A percentile compares a stretch with the other conserved stretches of the same genome.
Evolutionary conservation across 2,797 vertebrate species (phyloP).

Genomic region (Channa striata): DNA sequence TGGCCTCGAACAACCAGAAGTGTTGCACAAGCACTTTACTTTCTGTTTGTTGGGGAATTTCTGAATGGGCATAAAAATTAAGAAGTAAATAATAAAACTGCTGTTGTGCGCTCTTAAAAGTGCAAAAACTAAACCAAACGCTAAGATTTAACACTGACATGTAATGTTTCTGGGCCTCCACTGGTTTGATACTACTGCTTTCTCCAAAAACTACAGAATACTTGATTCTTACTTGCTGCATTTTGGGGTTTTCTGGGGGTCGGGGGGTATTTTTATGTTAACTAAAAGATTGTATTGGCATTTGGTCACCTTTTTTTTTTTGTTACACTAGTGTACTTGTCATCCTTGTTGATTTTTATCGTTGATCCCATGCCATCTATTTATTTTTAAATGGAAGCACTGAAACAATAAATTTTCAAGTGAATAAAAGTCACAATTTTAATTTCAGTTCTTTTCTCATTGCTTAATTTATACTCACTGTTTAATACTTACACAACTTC

Average conservation of each 20-base stretch:
- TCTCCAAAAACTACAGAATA: conserved; percentile 76
- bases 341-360: conserved; percentile 87
- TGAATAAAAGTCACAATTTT: conserved; percentile 87
- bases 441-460: conserved; percentile 74
- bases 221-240: conserved; percentile 84
- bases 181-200: conserved; percentile 78
- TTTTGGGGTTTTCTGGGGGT: conserved; percentile 75
- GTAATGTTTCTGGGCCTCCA: conserved; percentile 63
- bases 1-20: conserved; percentile 80
- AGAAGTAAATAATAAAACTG: conserved; percentile 54
- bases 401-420: conserved; percentile 91
- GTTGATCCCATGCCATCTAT: conserved; percentile 89
- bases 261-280: conserved; percentile 82
- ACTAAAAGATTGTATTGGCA: conserved; percentile 88
- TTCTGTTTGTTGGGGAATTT: conserved; percentile 54
- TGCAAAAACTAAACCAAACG: conserved; percentile 65
- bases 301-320: conserved; percentile 83
- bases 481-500: background rate
- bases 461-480: conserved; percentile 60
- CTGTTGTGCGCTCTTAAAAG: conserved; percentile 46
- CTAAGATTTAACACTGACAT: conserved; percentile 59
- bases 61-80: conserved; percentile 53
- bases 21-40: conserved; percentile 86
- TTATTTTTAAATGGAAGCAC: conserved; percentile 93
- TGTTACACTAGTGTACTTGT: conserved; percentile 87